These are phyloP conservation scores for Bufotes viridis DNA, from an alignment of 2,797 vertebrate genomes.

Conservation along the genomic window DNA sequence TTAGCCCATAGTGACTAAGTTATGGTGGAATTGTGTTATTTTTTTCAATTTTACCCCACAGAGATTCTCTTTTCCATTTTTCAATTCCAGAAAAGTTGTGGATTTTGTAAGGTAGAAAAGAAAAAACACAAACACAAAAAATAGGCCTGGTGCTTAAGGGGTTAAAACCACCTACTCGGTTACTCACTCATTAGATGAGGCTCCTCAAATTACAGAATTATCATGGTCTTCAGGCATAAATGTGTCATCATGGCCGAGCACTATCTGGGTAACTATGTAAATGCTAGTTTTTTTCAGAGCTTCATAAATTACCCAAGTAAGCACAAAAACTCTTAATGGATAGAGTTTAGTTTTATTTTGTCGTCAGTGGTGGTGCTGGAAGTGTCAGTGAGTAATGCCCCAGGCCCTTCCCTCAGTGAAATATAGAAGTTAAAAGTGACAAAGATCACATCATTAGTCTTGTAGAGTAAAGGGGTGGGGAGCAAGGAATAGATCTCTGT, in stretches of 20 bases:
- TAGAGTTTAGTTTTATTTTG: conserved; percentile 70
- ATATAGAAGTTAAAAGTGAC: conserved; percentile 72
- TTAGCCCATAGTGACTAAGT: no score
- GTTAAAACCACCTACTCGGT: background rate
- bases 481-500: conserved; percentile 70
- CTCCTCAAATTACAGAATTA: background rate
- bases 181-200: background rate
- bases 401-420: conserved; percentile 73
- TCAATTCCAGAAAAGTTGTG: no score
- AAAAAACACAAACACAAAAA: no score
- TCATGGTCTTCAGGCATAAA: background rate
- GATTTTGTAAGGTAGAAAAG: no score
- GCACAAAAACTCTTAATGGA: conserved; percentile 51
- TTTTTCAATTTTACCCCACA: no score
- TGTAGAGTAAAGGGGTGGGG: conserved; percentile 71
- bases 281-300: background rate
- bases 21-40: no score
- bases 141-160: no score
- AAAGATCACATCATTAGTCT: conserved; percentile 75
- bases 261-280: background rate
- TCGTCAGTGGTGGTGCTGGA: conserved; percentile 18
- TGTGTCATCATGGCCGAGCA: background rate
- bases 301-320: conserved; percentile 39
- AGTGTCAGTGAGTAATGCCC: conserved; percentile 76
- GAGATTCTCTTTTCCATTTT: no score